phyloP scores from a whole-genome alignment of 2,888 invertebrate genomes.

The Amblyteles armatorius region DNA sequence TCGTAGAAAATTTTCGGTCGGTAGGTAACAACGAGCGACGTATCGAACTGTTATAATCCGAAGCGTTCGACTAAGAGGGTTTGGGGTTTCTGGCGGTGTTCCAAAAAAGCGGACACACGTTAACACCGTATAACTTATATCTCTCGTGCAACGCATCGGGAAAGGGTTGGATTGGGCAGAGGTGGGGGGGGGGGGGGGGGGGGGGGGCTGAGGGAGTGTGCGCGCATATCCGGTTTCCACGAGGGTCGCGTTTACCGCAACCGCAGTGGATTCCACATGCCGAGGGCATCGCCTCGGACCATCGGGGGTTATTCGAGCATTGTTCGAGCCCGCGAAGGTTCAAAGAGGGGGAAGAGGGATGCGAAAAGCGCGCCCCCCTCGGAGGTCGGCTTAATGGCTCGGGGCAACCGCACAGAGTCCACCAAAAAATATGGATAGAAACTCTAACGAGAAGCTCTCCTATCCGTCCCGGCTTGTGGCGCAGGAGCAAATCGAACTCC shows the following conservation, averaged over 20 bases:
- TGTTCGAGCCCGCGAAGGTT: slow-evolving; percentile 50
- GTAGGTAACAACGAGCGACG: slow-evolving; percentile 51
- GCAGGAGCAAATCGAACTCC: slow-evolving; percentile 15
- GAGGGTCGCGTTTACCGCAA: slow-evolving; percentile 37
- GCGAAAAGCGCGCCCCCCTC: slow-evolving; percentile 21
- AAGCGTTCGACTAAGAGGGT: neutral
- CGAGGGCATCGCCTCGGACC: slow-evolving; percentile 3
- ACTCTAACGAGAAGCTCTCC: slow-evolving; percentile 54
- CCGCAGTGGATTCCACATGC: slow-evolving; percentile 53
- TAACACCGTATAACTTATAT: slow-evolving; percentile 65
- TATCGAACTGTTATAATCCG: slow-evolving; percentile 77
- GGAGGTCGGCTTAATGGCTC: slow-evolving; percentile 40
- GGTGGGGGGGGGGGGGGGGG: neutral
- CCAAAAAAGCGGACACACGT: slow-evolving; percentile 50
- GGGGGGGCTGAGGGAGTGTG: neutral
- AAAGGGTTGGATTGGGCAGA: too few species aligned
- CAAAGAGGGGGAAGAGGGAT: slow-evolving; percentile 24
- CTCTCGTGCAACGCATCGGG: slow-evolving; percentile 57
- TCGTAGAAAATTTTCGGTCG: slow-evolving; percentile 2
- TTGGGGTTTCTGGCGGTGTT: slow-evolving; percentile 27
- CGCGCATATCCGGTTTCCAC: slow-evolving; percentile 58
- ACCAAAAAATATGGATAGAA: slow-evolving; percentile 53
- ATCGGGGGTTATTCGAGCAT: slow-evolving; percentile 41
- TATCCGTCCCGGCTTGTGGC: slow-evolving; percentile 3
- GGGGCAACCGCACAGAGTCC: slow-evolving; percentile 11